Evolutionary conservation across 2,797 vertebrate genomes (phyloP).

Genomic region (Leucoraja ocellata): DNA sequence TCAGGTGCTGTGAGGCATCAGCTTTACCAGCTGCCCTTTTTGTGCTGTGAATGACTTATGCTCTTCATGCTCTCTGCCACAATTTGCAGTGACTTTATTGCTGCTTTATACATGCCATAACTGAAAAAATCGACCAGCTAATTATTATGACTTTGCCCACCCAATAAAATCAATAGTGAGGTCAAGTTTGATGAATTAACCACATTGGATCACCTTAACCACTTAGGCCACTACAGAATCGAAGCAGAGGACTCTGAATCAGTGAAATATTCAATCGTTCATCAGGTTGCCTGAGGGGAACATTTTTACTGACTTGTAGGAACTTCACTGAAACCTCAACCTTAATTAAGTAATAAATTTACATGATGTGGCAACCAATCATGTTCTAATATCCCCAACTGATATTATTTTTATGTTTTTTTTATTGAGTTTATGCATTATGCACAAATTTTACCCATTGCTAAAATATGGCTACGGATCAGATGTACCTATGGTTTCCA

Average conservation of each 20-base stretch:
- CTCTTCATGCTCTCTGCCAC: not conserved
- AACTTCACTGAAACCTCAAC: not conserved
- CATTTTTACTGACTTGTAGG: constrained; percentile 12
- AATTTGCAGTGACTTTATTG: not conserved
- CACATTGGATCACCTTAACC: not conserved
- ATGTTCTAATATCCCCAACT: not conserved
- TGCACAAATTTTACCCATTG: not conserved
- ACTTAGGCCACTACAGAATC: not conserved
- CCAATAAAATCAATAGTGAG: not conserved
- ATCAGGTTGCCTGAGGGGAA: not conserved
- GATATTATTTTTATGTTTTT: constrained; percentile 13
- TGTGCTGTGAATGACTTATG: not conserved
- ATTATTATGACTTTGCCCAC: not conserved
- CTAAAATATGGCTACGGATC: not conserved
- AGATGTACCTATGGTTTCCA: too few species aligned
- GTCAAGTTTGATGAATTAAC: not conserved
- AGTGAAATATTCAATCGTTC: not conserved
- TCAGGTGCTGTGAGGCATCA: too few species aligned
- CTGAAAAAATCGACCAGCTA: not conserved
- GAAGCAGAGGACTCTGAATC: not conserved
- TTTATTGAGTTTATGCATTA: not conserved
- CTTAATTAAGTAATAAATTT: constrained; percentile 16
- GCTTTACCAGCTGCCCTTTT: too few species aligned
- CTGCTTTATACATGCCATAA: not conserved
- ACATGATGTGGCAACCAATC: not conserved